Evolutionary conservation across 2,797 vertebrate species (phyloP), one percentile per base, ranked within the genome.

Genomic region (Crenichthys baileyi): DNA sequence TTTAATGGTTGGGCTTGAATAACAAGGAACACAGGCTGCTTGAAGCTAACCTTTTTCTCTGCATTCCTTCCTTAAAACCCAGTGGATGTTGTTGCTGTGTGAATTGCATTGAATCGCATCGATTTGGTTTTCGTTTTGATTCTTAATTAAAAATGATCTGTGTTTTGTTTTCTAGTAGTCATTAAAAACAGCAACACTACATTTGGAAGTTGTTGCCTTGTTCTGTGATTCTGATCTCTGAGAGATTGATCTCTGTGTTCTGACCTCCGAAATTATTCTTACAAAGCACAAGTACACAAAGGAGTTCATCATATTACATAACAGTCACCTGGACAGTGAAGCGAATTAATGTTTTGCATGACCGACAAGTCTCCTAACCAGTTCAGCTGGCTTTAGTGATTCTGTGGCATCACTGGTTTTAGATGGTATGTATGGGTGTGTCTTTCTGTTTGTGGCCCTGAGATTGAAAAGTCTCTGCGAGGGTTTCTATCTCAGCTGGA

Each of bases 1-100:
- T 95, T 93, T 77, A 94, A 75, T 0, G 20, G 80, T 77, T 83
- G 73, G 84, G 81, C 63, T 90, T 83, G 78, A 73, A 77, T 92
- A 89, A 85, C 84, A 74, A 75, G 75, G 75, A 86, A 76, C 82
- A 65, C 81, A 82, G 84, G 70, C 86, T 79, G 72, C 74, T 75
- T 72, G 24, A 48, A 61, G 58, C 84, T 89, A 87, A 93, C 89
- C 89, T 88, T 82, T 83, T 82, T 85, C 51, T 79, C 36, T 80
- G 63, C n/a, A 55, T 60, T 78, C 83, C 55, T 80, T 68, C 24
- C 65, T 74, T 80, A 53, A 83, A 85, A 24, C 22, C 18, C 36
- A 29, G 11, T 56, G 51, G 78, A 72, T 81, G 63, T 73, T 73
- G 39, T 77, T 77, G 41, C 26, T 2, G 44, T 68, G 61, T 36